A percentile compares a stretch with the other conserved stretches of the same genome.
phyloP scores from a whole-genome alignment of 2,113 vertebrate species.

The Callocephalon fimbriatum region DNA sequence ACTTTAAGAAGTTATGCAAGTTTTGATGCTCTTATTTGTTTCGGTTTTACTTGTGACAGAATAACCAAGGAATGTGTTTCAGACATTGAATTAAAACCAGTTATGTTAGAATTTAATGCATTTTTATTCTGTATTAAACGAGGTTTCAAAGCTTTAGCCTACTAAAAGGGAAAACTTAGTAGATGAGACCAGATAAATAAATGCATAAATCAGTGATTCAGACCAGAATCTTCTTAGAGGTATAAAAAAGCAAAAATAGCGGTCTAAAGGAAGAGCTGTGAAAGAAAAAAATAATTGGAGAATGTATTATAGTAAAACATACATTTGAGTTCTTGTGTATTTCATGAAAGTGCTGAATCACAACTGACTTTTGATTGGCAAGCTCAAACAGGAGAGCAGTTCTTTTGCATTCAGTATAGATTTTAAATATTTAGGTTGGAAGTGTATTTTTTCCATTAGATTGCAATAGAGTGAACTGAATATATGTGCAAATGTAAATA shows the following conservation, averaged over 20 bases:
- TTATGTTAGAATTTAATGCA: neutral
- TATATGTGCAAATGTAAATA: neutral
- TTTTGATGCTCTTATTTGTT: constrained; percentile 40
- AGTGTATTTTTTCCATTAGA: constrained; percentile 36
- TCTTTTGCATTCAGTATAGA: constrained; percentile 35
- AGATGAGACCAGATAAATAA: neutral
- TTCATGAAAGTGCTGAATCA: constrained; percentile 29
- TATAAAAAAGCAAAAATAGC: neutral
- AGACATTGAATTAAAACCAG: neutral
- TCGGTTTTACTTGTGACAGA: neutral
- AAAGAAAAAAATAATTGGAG: constrained; percentile 51
- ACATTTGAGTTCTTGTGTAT: constrained; percentile 49
- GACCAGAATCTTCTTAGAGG: neutral
- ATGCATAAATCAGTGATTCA: neutral
- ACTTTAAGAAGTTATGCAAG: neutral
- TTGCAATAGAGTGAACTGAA: constrained; percentile 45
- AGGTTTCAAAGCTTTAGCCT: neutral
- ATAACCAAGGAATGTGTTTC: neutral
- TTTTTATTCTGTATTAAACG: neutral
- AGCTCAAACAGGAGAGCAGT: neutral
- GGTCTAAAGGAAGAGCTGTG: constrained; percentile 24
- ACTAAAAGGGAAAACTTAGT: neutral
- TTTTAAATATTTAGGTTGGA: constrained; percentile 53
- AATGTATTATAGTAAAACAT: constrained; percentile 42
- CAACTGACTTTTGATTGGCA: neutral